These are phyloP conservation scores for Antrozous pallidus DNA, from an alignment of 2,797 vertebrate species.

Conservation along the genomic window DNA sequence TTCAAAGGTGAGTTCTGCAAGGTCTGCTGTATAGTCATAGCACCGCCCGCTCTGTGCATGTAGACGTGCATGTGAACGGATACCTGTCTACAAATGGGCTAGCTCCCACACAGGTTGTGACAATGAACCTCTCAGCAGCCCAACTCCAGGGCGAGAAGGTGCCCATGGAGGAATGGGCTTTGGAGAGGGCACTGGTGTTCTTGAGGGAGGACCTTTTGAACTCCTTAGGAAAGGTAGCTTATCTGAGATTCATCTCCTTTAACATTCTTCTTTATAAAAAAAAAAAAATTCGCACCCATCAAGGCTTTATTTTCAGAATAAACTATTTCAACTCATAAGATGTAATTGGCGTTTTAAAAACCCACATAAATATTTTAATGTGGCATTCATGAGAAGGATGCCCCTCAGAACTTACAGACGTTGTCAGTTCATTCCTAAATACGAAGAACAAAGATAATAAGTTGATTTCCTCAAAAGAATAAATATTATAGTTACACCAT, in stretches of 20 bases:
- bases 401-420: background rate
- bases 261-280: background rate
- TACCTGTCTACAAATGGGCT: background rate
- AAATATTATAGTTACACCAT: slow-evolving; percentile 1
- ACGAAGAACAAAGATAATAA: background rate
- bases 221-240: background rate
- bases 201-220: background rate
- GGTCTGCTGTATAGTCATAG: background rate
- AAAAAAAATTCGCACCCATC: background rate
- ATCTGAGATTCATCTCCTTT: background rate
- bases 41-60: background rate
- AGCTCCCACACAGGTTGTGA: background rate
- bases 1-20: background rate
- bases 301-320: background rate
- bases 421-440: slow-evolving; percentile 8
- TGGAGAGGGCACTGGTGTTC: background rate
- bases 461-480: background rate
- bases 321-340: slow-evolving; percentile 6
- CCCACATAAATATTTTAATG: background rate
- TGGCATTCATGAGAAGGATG: background rate
- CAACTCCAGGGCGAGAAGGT: background rate
- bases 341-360: too few species aligned
- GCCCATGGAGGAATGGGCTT: background rate
- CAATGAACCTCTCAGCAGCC: background rate
- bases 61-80: background rate